These are phyloP conservation scores for Oppia nitens DNA, from an alignment of 1,140 invertebrate species.

Conservation along the genomic window DNA sequence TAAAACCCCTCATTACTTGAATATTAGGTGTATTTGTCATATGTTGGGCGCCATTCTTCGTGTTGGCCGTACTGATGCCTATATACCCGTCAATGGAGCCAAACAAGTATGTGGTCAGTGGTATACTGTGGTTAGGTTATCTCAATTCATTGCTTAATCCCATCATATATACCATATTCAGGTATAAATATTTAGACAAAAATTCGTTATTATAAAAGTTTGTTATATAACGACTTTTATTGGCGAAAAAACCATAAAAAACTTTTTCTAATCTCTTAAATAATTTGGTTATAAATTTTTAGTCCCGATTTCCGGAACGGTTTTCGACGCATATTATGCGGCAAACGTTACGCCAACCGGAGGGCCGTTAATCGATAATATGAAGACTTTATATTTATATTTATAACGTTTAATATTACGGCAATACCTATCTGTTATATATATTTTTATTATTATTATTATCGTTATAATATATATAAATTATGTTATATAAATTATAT, in stretches of 20 bases:
- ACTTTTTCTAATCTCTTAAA: neutral
- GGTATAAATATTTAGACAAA: conserved; percentile 3
- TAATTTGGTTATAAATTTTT: neutral
- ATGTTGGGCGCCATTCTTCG: conserved; percentile 86
- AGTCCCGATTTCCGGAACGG: conserved; percentile 22
- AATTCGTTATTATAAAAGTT: neutral
- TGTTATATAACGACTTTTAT: neutral
- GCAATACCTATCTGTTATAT: too few relatives aligned
- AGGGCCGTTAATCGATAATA: too few relatives aligned
- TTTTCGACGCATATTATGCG: conserved; percentile 17
- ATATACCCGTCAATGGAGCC: conserved; percentile 57
- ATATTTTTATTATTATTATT: too few relatives aligned
- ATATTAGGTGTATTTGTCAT: conserved; percentile 70
- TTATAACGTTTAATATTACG: too few relatives aligned
- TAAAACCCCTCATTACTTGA: too few relatives aligned
- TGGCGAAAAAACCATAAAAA: neutral
- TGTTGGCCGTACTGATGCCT: conserved; percentile 67
- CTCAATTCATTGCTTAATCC: conserved; percentile 81
- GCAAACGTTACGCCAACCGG: neutral
- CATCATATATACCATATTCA: conserved; percentile 59
- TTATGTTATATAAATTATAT: too few relatives aligned
- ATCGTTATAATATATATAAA: too few relatives aligned
- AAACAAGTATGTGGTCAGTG: conserved; percentile 53
- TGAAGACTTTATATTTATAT: too few relatives aligned
- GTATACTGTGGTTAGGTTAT: conserved; percentile 76